A percentile compares a stretch with the other conserved stretches of the same genome.
phyloP scores from a whole-genome alignment of 2,113 vertebrate species.

The Oncorhynchus nerka region DNA sequence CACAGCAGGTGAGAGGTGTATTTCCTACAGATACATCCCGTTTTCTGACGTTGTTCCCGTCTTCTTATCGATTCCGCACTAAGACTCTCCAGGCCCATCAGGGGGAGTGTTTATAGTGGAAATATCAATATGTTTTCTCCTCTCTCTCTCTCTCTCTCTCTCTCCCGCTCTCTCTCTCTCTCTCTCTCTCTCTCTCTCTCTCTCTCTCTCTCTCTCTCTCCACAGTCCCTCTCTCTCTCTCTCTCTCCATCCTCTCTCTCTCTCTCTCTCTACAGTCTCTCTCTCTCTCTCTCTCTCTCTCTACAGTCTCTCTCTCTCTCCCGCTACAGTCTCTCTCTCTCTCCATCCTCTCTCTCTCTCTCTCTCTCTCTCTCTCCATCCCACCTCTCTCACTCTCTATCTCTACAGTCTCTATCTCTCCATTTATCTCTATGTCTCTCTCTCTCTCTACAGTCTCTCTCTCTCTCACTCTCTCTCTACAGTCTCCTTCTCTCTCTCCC shows the following conservation, averaged over 20 bases:
- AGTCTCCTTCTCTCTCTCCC: no score
- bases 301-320: background rate
- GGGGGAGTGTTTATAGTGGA: conserved; percentile 59
- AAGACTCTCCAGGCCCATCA: conserved; percentile 51
- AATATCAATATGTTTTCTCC: conserved; percentile 52
- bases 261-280: background rate
- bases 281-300: no score
- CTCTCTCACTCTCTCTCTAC: background rate
- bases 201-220: no score
- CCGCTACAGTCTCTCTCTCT: background rate
- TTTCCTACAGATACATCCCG: conserved; percentile 57
- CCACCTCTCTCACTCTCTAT: background rate
- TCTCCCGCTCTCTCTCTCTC: no score
- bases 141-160: background rate
- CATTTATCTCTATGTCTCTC: no score
- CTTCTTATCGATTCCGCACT: conserved; percentile 49
- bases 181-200: no score
- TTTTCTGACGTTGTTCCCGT: conserved; percentile 44
- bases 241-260: background rate
- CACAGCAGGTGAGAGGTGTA: conserved; percentile 60
- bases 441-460: background rate
- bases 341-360: background rate
- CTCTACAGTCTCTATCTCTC: background rate
- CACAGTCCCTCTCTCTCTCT: background rate
- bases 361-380: background rate